Evolutionary conservation across 2,797 vertebrate species (phyloP).

Genomic region (Xiphorhynchus erythropygius): DNA sequence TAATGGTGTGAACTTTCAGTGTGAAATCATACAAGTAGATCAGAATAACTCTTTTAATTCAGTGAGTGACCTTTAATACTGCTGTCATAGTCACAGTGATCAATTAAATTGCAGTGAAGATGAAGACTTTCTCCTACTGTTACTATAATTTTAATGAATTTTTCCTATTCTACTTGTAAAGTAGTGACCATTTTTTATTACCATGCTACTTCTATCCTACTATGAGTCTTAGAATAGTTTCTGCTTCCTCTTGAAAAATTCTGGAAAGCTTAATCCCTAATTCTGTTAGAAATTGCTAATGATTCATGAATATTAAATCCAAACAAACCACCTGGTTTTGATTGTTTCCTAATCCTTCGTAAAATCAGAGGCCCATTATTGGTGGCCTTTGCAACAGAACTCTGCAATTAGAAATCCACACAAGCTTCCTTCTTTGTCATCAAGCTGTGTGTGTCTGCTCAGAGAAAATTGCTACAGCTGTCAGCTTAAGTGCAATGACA

Average conservation of each 20-base stretch:
- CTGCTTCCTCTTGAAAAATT: slow-evolving; percentile 26
- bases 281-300: slow-evolving; percentile 19
- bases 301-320: slow-evolving; percentile 28
- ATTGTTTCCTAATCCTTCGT: slow-evolving; percentile 46
- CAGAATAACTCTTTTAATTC: not conserved
- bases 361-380: slow-evolving; percentile 8
- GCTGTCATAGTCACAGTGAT: not conserved
- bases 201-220: not conserved
- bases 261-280: slow-evolving; percentile 14
- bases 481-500: slow-evolving; percentile 45
- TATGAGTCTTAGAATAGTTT: not conserved
- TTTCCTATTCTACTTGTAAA: not conserved
- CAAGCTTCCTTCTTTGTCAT: slow-evolving; percentile 26
- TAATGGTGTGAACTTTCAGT: not conserved
- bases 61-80: not conserved
- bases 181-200: not conserved
- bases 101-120: not conserved
- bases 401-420: slow-evolving; percentile 47
- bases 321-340: slow-evolving; percentile 48
- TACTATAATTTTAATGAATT: not conserved
- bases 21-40: not conserved
- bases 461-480: slow-evolving; percentile 45
- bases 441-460: slow-evolving; percentile 17
- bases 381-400: slow-evolving; percentile 19
- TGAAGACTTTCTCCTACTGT: not conserved